Percentiles rank a stretch among this genome's conserved stretches.
Conservation (phyloP, 2,888 invertebrate species). For the Dynastes tityus region DNA sequence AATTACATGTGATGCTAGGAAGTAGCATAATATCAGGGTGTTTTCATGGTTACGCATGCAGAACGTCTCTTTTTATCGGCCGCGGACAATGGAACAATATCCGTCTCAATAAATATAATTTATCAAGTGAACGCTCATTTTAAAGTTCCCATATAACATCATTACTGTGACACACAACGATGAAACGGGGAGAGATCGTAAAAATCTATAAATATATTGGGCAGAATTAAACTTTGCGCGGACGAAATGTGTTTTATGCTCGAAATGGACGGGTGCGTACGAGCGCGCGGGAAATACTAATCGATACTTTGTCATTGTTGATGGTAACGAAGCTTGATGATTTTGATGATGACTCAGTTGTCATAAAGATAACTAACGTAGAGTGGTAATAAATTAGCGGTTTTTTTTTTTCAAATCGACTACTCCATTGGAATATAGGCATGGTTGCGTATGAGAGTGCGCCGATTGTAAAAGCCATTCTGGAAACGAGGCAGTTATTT, state of each 20-base stretch:
- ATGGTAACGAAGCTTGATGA: conserved; percentile 4
- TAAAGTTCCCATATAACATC: conserved; percentile 51
- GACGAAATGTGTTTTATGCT: conserved; percentile 41
- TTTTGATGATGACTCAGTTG: conserved; percentile 34
- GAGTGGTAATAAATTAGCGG: conserved; percentile 11
- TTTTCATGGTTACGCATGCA: conserved; percentile 13
- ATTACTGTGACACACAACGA: conserved; percentile 47
- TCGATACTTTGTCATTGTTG: conserved; percentile 23
- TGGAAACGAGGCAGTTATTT: too few species aligned
- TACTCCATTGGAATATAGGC: neutral
- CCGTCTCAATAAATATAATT: conserved; percentile 50
- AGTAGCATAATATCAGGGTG: too few species aligned
- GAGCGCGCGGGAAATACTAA: neutral
- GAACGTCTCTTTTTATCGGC: conserved; percentile 10
- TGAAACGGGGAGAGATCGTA: conserved; percentile 44
- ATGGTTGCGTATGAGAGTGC: too few species aligned
- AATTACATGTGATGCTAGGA: neutral
- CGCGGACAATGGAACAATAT: conserved; percentile 33
- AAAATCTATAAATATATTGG: conserved; percentile 57
- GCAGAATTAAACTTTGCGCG: conserved; percentile 52
- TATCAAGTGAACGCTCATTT: conserved; percentile 48
- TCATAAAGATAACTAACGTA: conserved; percentile 32
- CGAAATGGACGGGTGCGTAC: neutral
- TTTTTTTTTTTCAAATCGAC: conserved; percentile 9
- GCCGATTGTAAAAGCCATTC: too few species aligned